Conservation (phyloP, 2,113 vertebrate genomes). For the Puma concolor region DNA sequence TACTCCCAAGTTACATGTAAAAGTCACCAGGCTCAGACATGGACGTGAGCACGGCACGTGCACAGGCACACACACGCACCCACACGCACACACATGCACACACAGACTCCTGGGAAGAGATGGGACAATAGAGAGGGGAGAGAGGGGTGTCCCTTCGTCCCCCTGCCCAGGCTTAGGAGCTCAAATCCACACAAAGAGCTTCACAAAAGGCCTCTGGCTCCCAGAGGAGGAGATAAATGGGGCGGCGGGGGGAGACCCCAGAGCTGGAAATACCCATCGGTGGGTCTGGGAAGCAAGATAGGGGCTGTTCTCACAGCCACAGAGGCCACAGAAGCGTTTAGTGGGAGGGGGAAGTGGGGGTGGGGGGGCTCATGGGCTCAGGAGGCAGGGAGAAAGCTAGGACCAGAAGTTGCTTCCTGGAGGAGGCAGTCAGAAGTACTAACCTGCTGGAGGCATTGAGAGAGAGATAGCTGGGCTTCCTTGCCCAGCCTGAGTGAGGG, state of each 20-base stretch:
- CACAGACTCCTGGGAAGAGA: conserved; percentile 54
- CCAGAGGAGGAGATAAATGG: conserved; percentile 48
- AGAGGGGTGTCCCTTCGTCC: conserved; percentile 59
- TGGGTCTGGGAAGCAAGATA: conserved; percentile 58
- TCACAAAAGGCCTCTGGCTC: conserved; percentile 68
- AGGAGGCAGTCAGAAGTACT: background rate
- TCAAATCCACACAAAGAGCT: conserved; percentile 68
- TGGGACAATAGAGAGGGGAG: conserved; percentile 41
- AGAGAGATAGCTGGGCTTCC: background rate
- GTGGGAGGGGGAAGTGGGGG: background rate
- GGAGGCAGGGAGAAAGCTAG: background rate
- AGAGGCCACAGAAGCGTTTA: background rate
- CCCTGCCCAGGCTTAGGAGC: conserved; percentile 35
- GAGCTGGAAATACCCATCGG: conserved; percentile 43
- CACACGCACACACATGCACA: background rate
- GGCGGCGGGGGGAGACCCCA: conserved; percentile 20
- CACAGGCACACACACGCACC: background rate
- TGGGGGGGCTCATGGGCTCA: background rate
- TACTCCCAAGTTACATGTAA: background rate
- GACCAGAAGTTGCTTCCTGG: background rate
- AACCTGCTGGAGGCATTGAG: background rate
- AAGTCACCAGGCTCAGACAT: background rate
- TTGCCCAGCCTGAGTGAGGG: background rate
- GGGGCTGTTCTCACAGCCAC: conserved; percentile 62
- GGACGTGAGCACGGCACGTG: background rate